A percentile compares a stretch with the other conserved stretches of the same genome.
Evolutionary conservation across 2,113 vertebrate species (phyloP).

Genomic region (Isurus oxyrinchus): DNA sequence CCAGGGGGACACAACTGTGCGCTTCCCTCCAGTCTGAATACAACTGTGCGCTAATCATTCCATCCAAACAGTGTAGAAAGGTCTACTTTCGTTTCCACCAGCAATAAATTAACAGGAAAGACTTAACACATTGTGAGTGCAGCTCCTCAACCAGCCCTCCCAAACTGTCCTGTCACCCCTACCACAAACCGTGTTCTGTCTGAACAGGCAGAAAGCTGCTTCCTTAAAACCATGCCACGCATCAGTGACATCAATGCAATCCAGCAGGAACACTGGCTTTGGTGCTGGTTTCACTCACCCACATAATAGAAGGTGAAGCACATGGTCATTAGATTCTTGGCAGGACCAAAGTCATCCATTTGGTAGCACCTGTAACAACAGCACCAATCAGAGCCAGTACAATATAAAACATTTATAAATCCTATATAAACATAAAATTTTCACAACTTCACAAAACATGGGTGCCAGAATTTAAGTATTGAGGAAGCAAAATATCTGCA

Average conservation of each 20-base stretch:
- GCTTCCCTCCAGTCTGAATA: background rate
- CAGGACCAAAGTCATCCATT: constrained; percentile 92
- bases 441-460: no score
- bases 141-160: background rate
- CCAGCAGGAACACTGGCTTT: background rate
- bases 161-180: background rate
- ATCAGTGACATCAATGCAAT: background rate
- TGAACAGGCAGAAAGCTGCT: background rate
- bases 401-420: no score
- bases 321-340: constrained; percentile 99
- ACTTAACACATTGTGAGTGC: no score
- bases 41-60: background rate
- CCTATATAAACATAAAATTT: no score
- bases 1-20: background rate
- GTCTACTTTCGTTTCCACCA: background rate
- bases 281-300: constrained; percentile 57
- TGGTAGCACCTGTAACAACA: constrained; percentile 73
- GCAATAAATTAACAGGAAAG: background rate
- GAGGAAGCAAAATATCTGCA: no score
- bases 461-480: no score
- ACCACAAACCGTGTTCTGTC: background rate
- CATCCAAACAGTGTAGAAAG: background rate
- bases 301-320: constrained; percentile 92
- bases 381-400: background rate
- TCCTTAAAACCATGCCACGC: background rate